Conservation (phyloP, 1,140 invertebrate species). For the Drosophila serrata region DNA sequence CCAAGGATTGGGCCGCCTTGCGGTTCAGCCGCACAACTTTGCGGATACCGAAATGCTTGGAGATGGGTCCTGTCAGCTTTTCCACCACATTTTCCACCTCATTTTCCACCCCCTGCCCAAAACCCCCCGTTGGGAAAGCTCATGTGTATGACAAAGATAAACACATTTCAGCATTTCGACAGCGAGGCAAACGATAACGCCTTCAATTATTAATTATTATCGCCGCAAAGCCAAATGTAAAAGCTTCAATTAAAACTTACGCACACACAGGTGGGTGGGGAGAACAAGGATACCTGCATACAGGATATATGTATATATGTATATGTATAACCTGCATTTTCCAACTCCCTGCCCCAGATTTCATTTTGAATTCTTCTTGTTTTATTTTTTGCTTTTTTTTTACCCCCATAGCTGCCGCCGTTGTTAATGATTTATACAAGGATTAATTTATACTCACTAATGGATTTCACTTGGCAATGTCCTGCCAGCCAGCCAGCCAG, state of each 20-base stretch:
- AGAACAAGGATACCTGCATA: constrained; percentile 30
- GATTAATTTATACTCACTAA: constrained; percentile 83
- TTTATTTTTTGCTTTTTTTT: not conserved
- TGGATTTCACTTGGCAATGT: constrained; percentile 68
- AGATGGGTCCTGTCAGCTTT: not conserved
- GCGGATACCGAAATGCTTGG: constrained; percentile 8
- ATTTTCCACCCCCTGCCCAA: not conserved
- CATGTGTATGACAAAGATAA: constrained; percentile 44
- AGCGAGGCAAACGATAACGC: constrained; percentile 46
- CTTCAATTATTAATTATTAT: constrained; percentile 81
- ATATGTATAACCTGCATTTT: constrained; percentile 50
- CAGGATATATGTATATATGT: not conserved
- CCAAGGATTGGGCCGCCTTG: constrained; percentile 33
- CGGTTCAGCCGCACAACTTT: constrained; percentile 55
- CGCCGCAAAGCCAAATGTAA: constrained; percentile 78
- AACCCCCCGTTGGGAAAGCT: not conserved
- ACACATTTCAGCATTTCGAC: constrained; percentile 54
- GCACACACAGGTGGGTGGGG: constrained; percentile 15
- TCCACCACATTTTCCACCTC: constrained; percentile 2
- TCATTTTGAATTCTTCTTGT: constrained; percentile 7
- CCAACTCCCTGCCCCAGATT: constrained; percentile 39
- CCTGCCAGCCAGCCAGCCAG: constrained; percentile 35
- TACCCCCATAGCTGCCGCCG: not conserved
- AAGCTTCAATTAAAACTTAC: constrained; percentile 76
- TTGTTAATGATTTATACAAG: constrained; percentile 78